Evolutionary conservation across 2,888 invertebrate species (phyloP).

Genomic region (Axea sp.): DNA sequence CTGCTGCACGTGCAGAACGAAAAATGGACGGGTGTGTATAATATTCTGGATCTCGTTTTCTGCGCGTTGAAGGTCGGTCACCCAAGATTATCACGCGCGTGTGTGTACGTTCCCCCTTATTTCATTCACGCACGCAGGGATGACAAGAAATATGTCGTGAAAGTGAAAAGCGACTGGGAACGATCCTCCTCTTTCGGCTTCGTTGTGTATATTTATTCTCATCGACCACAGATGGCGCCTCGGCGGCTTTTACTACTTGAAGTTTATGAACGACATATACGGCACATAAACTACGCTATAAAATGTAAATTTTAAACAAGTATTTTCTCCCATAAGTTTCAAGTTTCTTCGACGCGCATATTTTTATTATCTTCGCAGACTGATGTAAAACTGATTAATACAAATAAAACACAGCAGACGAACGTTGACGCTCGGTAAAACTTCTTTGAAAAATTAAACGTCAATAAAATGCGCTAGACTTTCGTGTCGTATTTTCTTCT

Average conservation of each 20-base stretch:
- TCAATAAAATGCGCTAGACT: too few relatives aligned
- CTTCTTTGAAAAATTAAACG: too few relatives aligned
- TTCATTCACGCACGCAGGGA: constrained; percentile 49
- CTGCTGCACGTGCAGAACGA: too few relatives aligned
- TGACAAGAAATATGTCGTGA: constrained; percentile 50
- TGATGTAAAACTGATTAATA: too few relatives aligned
- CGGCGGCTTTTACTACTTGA: constrained; percentile 9
- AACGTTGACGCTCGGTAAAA: too few relatives aligned
- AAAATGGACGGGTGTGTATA: background rate
- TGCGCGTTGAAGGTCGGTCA: constrained; percentile 41
- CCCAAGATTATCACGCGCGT: constrained; percentile 52
- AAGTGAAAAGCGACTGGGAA: constrained; percentile 45
- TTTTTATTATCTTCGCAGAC: too few relatives aligned
- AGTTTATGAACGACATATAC: background rate
- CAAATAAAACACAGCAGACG: too few relatives aligned
- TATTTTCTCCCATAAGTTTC: too few relatives aligned
- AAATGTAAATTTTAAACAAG: too few relatives aligned
- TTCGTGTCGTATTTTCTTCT: too few relatives aligned
- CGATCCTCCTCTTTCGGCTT: constrained; percentile 27
- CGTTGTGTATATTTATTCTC: constrained; percentile 30
- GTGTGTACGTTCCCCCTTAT: constrained; percentile 51
- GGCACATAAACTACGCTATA: too few relatives aligned
- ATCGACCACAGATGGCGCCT: constrained; percentile 44
- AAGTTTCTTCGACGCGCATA: too few relatives aligned
- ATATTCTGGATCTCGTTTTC: constrained; percentile 36